These are phyloP conservation scores for Drosophila yakuba DNA, from an alignment of 1,140 invertebrate genomes.

Conservation along the genomic window DNA sequence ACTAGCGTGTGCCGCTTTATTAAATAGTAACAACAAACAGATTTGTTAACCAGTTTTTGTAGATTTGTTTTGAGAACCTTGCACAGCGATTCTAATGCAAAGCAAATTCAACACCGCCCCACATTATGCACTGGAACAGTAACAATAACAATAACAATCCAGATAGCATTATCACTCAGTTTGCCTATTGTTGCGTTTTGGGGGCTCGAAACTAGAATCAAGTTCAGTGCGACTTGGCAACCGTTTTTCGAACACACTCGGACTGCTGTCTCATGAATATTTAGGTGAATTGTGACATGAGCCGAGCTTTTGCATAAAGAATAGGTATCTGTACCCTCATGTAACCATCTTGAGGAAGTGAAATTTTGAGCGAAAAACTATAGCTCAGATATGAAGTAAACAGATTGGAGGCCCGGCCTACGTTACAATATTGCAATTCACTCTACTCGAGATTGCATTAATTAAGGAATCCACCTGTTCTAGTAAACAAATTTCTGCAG, in stretches of 20 bases:
- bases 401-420: constrained; percentile 6
- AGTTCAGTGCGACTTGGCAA: constrained; percentile 54
- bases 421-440: constrained; percentile 32
- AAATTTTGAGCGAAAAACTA: constrained; percentile 26
- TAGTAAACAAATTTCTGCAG: constrained; percentile 73
- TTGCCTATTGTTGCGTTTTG: constrained; percentile 32
- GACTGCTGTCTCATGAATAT: constrained; percentile 65
- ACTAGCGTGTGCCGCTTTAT: constrained; percentile 20
- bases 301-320: constrained; percentile 55
- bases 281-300: constrained; percentile 30
- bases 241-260: constrained; percentile 44
- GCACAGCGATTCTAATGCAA: constrained; percentile 38
- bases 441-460: constrained; percentile 29
- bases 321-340: constrained; percentile 19
- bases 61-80: constrained; percentile 17
- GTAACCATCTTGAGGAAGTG: constrained; percentile 17
- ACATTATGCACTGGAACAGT: constrained; percentile 11
- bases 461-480: constrained; percentile 64
- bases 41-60: constrained; percentile 29
- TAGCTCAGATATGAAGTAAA: neutral
- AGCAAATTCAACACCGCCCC: constrained; percentile 24
- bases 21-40: constrained; percentile 28
- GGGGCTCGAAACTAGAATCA: constrained; percentile 69
- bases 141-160: constrained; percentile 39
- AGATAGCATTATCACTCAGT: constrained; percentile 28